These are phyloP conservation scores for Phaedon cochleariae DNA, from an alignment of 2,888 invertebrate genomes.

Conservation along the genomic window DNA sequence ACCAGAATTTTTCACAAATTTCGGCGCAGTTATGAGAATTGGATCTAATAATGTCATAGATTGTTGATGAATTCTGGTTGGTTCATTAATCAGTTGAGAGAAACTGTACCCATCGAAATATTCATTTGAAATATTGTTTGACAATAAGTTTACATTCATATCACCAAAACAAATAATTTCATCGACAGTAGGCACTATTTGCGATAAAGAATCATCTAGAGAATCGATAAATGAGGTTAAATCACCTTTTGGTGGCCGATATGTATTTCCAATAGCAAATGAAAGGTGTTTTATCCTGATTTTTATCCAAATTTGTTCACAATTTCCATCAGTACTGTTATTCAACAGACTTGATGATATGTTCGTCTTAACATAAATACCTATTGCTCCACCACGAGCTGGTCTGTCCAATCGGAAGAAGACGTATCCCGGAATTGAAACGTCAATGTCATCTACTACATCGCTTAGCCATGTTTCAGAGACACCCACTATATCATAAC, in stretches of 20 bases:
- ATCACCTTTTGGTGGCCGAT: constrained; percentile 6
- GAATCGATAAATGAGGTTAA: constrained; percentile 6
- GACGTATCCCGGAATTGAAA: not conserved
- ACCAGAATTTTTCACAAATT: constrained; percentile 8
- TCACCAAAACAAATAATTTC: constrained; percentile 14
- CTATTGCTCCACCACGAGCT: not conserved
- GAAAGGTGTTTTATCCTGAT: constrained; percentile 1
- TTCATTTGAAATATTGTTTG: constrained; percentile 2
- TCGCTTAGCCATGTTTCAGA: too few species aligned
- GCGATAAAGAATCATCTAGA: constrained; percentile 12
- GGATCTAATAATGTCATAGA: not conserved
- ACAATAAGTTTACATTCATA: constrained; percentile 11
- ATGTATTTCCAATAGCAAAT: constrained; percentile 5
- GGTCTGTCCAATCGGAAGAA: not conserved
- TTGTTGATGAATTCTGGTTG: not conserved
- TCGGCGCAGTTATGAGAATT: not conserved
- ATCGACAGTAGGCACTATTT: constrained; percentile 6
- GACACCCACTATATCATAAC: too few species aligned
- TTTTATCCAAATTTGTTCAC: constrained; percentile 6
- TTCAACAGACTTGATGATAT: not conserved
- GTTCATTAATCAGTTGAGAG: constrained; percentile 2
- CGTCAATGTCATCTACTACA: too few species aligned
- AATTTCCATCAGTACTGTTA: constrained; percentile 4
- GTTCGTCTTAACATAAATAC: not conserved
- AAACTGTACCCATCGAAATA: constrained; percentile 5